Conservation (phyloP, 64 coral and sea anemone species). For the Dendronephthya gigantea region DNA sequence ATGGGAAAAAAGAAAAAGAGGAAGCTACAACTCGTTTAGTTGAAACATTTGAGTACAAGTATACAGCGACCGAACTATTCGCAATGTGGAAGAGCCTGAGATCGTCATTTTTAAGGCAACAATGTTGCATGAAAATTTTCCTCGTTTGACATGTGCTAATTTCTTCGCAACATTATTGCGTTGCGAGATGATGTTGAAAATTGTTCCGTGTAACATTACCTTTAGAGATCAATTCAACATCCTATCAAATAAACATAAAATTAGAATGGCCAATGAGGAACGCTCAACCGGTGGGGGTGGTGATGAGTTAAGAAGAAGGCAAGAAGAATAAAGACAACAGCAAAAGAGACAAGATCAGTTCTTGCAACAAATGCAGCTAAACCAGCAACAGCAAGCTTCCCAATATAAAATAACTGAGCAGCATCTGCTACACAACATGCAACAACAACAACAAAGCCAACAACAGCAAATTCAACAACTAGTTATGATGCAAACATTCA, state of each 20-base stretch:
- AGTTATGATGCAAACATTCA: neutral
- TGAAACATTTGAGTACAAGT: too few relatives aligned
- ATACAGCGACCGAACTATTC: too few relatives aligned
- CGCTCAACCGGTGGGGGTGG: neutral
- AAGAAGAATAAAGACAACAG: constrained; percentile 11
- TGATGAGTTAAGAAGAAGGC: neutral
- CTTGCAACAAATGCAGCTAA: constrained; percentile 35
- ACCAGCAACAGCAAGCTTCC: neutral
- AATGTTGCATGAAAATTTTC: too few relatives aligned
- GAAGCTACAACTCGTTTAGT: too few relatives aligned
- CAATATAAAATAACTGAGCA: neutral
- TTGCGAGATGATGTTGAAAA: too few relatives aligned
- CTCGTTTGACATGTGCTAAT: too few relatives aligned
- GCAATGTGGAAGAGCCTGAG: too few relatives aligned
- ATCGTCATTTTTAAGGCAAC: too few relatives aligned
- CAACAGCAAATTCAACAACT: too few relatives aligned
- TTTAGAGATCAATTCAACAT: neutral
- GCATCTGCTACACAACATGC: constrained; percentile 25
- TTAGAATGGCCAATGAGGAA: neutral
- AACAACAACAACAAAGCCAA: constrained; percentile 31
- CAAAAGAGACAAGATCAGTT: neutral
- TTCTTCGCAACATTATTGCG: too few relatives aligned
- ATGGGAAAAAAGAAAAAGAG: too few relatives aligned
- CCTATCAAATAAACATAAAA: neutral
- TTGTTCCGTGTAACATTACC: too few relatives aligned